phyloP scores from a whole-genome alignment of 2,113 vertebrate species.

The Manacus vitellinus region DNA sequence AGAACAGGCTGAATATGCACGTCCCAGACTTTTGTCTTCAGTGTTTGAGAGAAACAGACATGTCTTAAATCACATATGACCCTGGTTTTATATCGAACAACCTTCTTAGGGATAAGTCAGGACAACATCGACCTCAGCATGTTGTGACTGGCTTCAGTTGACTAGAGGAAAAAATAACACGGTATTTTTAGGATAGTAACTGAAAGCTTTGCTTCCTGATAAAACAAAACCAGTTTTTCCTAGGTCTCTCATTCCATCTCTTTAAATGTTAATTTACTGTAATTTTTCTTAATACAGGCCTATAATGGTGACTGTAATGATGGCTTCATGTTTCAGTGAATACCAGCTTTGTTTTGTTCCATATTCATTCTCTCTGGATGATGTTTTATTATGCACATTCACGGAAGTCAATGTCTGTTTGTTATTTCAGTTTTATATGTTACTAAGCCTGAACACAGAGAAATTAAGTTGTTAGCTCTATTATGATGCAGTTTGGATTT shows the following conservation, averaged over 20 bases:
- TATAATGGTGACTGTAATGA: background rate
- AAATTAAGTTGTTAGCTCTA: conserved; percentile 38
- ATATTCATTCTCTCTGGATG: background rate
- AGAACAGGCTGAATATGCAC: background rate
- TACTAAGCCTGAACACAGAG: conserved; percentile 13
- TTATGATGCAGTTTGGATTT: conserved; percentile 21
- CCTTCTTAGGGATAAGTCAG: background rate
- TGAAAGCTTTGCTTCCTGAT: background rate
- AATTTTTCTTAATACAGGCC: conserved; percentile 9
- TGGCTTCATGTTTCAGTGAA: background rate
- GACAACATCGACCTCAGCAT: background rate
- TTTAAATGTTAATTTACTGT: conserved; percentile 16
- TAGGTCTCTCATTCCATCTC: background rate
- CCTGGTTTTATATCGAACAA: background rate
- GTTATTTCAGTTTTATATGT: conserved; percentile 28
- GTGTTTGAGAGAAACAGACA: background rate
- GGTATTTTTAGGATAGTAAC: background rate
- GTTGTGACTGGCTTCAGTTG: background rate
- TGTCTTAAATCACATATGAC: background rate
- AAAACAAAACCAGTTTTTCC: background rate
- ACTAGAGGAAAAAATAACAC: background rate
- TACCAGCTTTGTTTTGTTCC: conserved; percentile 4
- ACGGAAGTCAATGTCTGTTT: conserved; percentile 31
- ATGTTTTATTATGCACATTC: conserved; percentile 15
- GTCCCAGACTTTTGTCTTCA: background rate